These are phyloP conservation scores for Rhamnusium bicolor DNA, from an alignment of 2,888 invertebrate genomes.

Conservation along the genomic window DNA sequence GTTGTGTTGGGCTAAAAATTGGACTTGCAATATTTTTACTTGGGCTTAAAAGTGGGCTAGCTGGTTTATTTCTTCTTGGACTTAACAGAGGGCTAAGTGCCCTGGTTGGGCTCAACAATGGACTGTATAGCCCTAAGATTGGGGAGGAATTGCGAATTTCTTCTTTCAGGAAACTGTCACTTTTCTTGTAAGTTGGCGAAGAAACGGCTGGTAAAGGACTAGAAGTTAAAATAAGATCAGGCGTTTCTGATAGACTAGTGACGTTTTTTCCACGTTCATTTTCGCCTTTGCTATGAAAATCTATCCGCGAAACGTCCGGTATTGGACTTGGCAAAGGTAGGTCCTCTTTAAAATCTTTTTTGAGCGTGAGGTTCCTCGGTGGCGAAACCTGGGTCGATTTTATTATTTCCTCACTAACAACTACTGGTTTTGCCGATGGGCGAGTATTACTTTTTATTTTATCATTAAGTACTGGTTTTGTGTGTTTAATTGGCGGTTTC, in stretches of 20 bases:
- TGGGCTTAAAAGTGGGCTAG: conserved; percentile 48
- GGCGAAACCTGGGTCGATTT: conserved; percentile 37
- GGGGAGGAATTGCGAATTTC: conserved; percentile 45
- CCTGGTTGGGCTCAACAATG: conserved; percentile 40
- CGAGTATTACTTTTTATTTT: conserved; percentile 52
- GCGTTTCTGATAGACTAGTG: conserved; percentile 68
- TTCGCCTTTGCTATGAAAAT: conserved; percentile 48
- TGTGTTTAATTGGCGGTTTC: conserved; percentile 69
- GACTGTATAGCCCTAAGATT: conserved; percentile 26
- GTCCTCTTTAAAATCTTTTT: conserved; percentile 41
- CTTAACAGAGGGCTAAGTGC: conserved; percentile 44
- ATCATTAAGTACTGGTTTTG: conserved; percentile 71
- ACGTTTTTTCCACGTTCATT: conserved; percentile 45
- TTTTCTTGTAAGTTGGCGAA: conserved; percentile 55
- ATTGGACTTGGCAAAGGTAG: conserved; percentile 64
- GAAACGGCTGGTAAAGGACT: conserved; percentile 58
- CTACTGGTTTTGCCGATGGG: conserved; percentile 48
- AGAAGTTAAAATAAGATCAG: conserved; percentile 72
- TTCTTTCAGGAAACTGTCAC: conserved; percentile 56
- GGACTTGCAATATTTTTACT: conserved; percentile 42
- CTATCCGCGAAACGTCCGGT: conserved; percentile 67
- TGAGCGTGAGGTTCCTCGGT: conserved; percentile 43
- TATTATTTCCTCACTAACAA: conserved; percentile 44
- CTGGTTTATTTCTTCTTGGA: conserved; percentile 28
- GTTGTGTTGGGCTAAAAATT: conserved; percentile 56